These are phyloP conservation scores for Cydia fagiglandana DNA, from an alignment of 1,140 invertebrate species.

Conservation along the genomic window DNA sequence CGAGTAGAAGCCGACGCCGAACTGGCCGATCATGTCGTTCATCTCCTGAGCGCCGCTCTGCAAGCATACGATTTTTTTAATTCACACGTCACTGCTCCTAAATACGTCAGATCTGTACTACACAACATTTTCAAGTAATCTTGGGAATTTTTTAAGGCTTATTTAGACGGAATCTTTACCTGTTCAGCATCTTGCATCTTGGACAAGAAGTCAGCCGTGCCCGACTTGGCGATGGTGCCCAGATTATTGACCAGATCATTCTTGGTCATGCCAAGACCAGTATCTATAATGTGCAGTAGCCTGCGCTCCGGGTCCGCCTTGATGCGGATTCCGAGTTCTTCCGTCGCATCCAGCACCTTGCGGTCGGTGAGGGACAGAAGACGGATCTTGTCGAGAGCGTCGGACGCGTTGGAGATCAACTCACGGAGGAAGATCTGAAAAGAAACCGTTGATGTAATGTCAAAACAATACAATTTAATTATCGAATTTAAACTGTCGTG, in stretches of 20 bases:
- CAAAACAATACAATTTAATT: too few species aligned
- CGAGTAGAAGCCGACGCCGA: conserved; percentile 99
- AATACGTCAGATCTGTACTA: too few species aligned
- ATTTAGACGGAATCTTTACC: conserved; percentile 37
- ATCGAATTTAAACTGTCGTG: too few species aligned
- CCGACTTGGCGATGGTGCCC: conserved; percentile 99
- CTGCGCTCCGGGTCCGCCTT: conserved; percentile 98
- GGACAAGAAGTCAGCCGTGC: conserved; percentile 97
- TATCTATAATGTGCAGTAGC: conserved; percentile 96
- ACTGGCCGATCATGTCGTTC: conserved; percentile 94
- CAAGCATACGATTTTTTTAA: neutral
- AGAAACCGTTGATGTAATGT: neutral
- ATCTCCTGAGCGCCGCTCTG: conserved; percentile 60
- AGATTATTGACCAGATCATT: conserved; percentile 97
- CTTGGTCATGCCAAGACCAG: conserved; percentile 99
- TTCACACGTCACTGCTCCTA: neutral
- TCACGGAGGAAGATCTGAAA: conserved; percentile 96
- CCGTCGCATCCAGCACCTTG: conserved; percentile 86
- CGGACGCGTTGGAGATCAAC: conserved; percentile 97
- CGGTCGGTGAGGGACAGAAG: conserved; percentile 94
- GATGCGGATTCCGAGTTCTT: conserved; percentile 94
- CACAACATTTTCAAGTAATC: too few species aligned
- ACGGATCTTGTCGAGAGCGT: conserved; percentile 97
- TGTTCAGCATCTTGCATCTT: conserved; percentile 90
- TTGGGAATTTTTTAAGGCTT: too few species aligned